phyloP scores from a whole-genome alignment of 2,113 vertebrate species.

The Phalacrocorax brasilianus region DNA sequence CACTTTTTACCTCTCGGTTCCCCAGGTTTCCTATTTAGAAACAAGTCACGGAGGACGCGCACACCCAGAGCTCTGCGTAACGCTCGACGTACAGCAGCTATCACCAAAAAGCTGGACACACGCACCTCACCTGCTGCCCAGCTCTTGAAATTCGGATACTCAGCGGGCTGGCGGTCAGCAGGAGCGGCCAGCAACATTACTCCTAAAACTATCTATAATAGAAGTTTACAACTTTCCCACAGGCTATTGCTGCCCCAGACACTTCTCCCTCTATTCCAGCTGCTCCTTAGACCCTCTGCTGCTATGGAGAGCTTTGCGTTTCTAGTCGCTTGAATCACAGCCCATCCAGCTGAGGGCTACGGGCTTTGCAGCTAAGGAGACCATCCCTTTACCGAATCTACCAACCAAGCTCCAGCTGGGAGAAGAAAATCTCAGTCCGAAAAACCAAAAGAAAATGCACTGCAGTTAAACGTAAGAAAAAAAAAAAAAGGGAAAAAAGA shows the following conservation, averaged over 20 bases:
- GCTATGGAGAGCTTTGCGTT: neutral
- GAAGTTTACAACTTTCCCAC: neutral
- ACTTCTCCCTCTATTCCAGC: neutral
- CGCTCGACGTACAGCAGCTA: accelerated
- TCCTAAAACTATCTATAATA: neutral
- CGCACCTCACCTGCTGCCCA: neutral
- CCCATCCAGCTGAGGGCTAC: neutral
- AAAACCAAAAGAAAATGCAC: neutral
- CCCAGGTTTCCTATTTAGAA: neutral
- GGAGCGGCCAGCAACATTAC: neutral
- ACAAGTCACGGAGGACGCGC: neutral
- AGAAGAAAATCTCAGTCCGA: neutral
- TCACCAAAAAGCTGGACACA: accelerated
- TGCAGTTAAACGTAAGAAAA: neutral
- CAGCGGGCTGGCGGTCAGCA: neutral
- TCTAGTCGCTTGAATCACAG: neutral
- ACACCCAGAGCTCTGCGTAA: accelerated
- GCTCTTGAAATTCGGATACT: neutral
- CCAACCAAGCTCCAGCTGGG: neutral
- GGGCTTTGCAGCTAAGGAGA: neutral
- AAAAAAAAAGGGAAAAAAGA: accelerated
- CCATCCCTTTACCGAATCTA: neutral
- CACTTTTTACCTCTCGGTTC: neutral
- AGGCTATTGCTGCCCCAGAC: neutral
- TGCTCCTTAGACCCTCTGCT: neutral